Evolutionary conservation across 1,140 invertebrate genomes (phyloP), one percentile per base, ranked within the genome.

Genomic region (Achatina immaculata): DNA sequence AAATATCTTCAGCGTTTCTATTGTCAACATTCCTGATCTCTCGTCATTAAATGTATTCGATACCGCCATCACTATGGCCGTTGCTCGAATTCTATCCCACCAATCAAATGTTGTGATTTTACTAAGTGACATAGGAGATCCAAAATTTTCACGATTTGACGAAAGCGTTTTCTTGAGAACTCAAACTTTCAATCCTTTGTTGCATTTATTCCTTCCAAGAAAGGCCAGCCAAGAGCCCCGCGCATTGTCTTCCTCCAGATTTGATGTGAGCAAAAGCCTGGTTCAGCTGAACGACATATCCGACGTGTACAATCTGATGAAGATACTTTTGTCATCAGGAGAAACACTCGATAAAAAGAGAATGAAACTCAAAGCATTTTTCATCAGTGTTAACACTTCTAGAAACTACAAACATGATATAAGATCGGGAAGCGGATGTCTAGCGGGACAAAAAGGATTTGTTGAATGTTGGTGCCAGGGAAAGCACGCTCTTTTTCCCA

Each of bases 161-260:
- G 48, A 51, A 28, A 75, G 73, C 38, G 19, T 58, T 14, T 75
- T 75, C 36, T 45, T 75, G 43, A 14, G 55, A 62, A 31, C 19
- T 3, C 73, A 75, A 42, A 58, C 48, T 11, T 75, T 75, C 42
- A 75, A 75, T n/a, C 73, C 73, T 11, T 14, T 75, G 16, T 40
- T 73, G 4, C 11, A 43, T 45, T 6, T 73, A 7, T 31, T 73
- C 28, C 9, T 48, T n/a, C 31, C 71, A 68, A 68, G 6, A 6
- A 40, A 6, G 31, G 16, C 31, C 38, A 40, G 9, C 7, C 62
- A 14, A n/a, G n/a, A 7, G 9, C n/a, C 9, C 62, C 62, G 7
- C 34, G n/a, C 34, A 7, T 11, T 66, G 9, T 66, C 62, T 66
- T n/a, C n/a, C n/a, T n/a, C n/a, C n/a, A n/a, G n/a, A n/a, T n/a